Evolutionary conservation across 2,113 vertebrate species (phyloP), one percentile per base, ranked within the genome.

Genomic region (Archilochus colubris): DNA sequence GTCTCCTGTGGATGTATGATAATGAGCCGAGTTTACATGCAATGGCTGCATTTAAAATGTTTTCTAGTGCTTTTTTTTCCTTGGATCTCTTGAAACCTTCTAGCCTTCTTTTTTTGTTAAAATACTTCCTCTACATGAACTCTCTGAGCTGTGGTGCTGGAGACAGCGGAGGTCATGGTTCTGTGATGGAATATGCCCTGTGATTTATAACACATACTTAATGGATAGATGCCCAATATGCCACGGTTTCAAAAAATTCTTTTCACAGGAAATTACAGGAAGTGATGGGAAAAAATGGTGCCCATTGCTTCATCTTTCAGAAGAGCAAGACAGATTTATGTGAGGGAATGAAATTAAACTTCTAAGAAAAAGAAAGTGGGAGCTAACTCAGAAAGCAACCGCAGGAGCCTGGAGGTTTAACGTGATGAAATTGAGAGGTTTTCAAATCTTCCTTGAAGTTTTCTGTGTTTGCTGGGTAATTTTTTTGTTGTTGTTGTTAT

Each of bases 51-150:
- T 89, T 82, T 87, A 64, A 72, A 28, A 21, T 74, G 59, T 33
- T 48, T 30, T 22, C 21, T 62, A 23, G 12, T n/a, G 12, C 4
- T 64, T 83, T 55, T 57, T 33, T 54, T 28, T 3, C 8, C 46
- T 61, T 62, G 28, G 21, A 12, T 73, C 27, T 64, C 46, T 76
- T 79, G 58, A 53, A 84, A 12, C 27, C 17, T 67, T 91, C 9
- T 40, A 40, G 12, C 40, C 40, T 40, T 50, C 40, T 40, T 50
- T 62, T 61, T 48, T 66, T 48, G 24, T 76, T 67, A 44, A 58
- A 86, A 38, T 36, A 48, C 0, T 53, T 88, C 53, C 14, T 78
- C 10, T 18, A 30, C 40, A 5, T 0, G 0, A 53, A 33, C 54
- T 85, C 8, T 33, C 50, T 57, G 50, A 70, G 25, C 43, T 57